These are phyloP conservation scores for Protonemura montana DNA, from an alignment of 2,888 invertebrate species.

Conservation along the genomic window DNA sequence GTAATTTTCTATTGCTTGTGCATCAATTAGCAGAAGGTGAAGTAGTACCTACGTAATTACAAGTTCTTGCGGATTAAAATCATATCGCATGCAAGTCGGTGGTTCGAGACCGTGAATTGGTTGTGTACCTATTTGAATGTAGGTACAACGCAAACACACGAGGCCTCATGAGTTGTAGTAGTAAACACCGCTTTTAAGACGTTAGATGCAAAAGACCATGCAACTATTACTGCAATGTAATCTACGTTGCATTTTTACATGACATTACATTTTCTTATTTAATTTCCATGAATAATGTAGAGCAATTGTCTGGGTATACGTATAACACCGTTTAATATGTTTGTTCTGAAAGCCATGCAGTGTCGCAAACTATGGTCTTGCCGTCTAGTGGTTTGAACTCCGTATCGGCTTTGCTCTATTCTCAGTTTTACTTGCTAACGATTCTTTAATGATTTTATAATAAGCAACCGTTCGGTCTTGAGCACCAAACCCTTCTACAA, in stretches of 20 bases:
- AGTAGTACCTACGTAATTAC: neutral
- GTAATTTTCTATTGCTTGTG: neutral
- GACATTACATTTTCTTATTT: neutral
- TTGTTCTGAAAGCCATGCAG: neutral
- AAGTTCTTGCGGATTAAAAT: neutral
- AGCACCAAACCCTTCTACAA: slow-evolving; percentile 46
- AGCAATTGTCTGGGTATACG: neutral
- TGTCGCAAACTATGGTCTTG: neutral
- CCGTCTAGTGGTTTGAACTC: neutral
- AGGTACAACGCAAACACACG: neutral
- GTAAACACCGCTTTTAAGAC: neutral
- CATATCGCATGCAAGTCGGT: neutral
- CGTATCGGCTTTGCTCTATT: neutral
- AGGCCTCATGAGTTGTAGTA: neutral
- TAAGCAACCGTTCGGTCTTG: slow-evolving; percentile 50
- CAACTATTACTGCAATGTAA: neutral
- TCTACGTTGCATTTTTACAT: neutral
- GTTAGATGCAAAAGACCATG: neutral
- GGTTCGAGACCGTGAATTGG: neutral
- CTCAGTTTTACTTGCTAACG: slow-evolving; percentile 43
- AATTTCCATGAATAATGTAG: neutral
- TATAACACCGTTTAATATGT: neutral
- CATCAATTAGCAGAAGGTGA: neutral
- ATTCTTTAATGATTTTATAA: slow-evolving; percentile 55
- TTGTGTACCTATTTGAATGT: neutral